Base-by-base conservation (phyloP, 2,113 vertebrate species). In the Ailurus styani region DNA sequence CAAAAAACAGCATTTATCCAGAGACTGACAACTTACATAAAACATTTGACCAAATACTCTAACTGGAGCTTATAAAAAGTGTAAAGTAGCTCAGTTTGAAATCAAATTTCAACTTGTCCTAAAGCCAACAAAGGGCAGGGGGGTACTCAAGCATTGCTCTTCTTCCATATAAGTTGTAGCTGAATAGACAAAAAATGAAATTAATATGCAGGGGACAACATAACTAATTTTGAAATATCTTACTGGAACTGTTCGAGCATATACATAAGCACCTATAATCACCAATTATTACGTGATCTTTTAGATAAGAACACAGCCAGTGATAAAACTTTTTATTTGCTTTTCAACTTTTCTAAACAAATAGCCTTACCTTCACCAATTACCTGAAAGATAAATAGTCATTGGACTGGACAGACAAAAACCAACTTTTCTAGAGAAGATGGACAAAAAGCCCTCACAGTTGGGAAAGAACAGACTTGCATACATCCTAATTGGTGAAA, bases 251-350 rank as follows among this genome's bases (percentile, higher is more conserved):
- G n/a, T 68, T 84, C n/a, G 72, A 87, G 34, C 21, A 79, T 47
- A 68, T 89, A 54, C 37, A 23, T 60, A 83, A 94, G 54, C 25
- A 85, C 23, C 37, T 47, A 60, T 18, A 52, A 77, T 75, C 60
- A 83, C 45, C 11, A 96, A 31, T 40, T 29, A 23, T 64, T 57
- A 50, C 0, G 7, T 13, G 89, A 86, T 55, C 29, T 62, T 92
- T 13, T 15, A 77, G 60, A 37, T n/a, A 89, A 93, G n/a, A 90
- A 87, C 54, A 78, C 29, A 40, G 21, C 13, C 29, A 50, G 8
- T 91, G 37, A 88, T 55, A 55, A 91, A 93, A 83, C 40, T 50
- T 75, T 95, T 93, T 55, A 82, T 87, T 94, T 95, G 54, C 62
- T 91, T 90, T 93, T 82, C 37, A 78, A 52, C 20, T 84, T 93